phyloP scores from a whole-genome alignment of 30 jellyfish, hydroid and myxozoan species.

The Nemopilema nomurai region DNA sequence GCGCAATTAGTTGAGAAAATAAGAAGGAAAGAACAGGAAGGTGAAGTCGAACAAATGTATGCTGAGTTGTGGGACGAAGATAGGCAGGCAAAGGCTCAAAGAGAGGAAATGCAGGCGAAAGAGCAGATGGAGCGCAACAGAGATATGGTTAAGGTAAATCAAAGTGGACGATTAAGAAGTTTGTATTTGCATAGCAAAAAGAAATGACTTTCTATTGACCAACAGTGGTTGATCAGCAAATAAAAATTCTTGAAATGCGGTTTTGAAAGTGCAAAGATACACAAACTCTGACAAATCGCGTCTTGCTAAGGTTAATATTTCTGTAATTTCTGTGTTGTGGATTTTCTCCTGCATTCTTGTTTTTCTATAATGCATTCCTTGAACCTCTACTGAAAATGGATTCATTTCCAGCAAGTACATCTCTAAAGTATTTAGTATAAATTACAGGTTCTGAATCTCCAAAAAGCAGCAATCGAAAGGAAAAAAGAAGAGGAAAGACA shows the following conservation, averaged over 20 bases:
- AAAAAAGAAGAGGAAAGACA: conserved; percentile 77
- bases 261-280: too few relatives aligned
- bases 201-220: background rate
- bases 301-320: background rate
- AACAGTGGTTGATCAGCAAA: too few relatives aligned
- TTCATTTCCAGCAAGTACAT: too few relatives aligned
- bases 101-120: conserved; percentile 77
- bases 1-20: conserved; percentile 67
- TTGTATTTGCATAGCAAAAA: background rate
- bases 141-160: conserved; percentile 73
- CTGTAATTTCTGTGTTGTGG: background rate
- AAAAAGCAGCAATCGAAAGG: conserved; percentile 68
- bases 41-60: conserved; percentile 62
- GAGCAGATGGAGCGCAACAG: conserved; percentile 73
- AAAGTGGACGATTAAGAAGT: background rate
- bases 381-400: too few relatives aligned
- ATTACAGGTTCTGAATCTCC: conserved; percentile 67
- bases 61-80: conserved; percentile 89
- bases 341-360: background rate
- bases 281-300: too few relatives aligned
- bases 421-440: background rate
- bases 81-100: conserved; percentile 60
- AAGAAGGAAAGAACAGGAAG: conserved; percentile 28
- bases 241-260: too few relatives aligned
- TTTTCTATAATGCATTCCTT: too few relatives aligned